These are phyloP conservation scores for Tribolium freemani DNA, from an alignment of 2,888 invertebrate species.

Conservation along the genomic window DNA sequence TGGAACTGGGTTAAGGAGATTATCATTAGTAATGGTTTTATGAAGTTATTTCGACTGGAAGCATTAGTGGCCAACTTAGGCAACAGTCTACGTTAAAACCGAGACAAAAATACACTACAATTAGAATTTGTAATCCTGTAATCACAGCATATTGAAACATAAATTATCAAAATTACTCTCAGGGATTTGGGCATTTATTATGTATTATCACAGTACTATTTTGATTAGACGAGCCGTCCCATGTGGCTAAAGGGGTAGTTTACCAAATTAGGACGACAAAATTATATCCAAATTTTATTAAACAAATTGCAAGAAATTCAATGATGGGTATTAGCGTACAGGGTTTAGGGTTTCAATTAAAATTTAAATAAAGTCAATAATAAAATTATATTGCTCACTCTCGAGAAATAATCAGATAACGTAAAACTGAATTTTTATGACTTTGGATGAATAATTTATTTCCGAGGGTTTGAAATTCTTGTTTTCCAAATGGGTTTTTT, in stretches of 20 bases:
- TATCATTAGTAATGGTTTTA: slow-evolving; percentile 34
- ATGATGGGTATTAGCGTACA: background rate
- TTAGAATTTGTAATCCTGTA: no score
- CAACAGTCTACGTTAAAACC: background rate
- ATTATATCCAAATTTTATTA: background rate
- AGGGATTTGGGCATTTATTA: background rate
- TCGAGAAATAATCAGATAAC: background rate
- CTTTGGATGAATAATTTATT: background rate
- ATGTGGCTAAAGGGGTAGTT: background rate
- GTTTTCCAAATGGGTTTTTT: background rate
- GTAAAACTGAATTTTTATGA: background rate
- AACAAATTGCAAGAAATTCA: background rate
- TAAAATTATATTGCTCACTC: background rate
- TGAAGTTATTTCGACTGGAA: slow-evolving; percentile 34
- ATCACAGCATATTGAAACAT: background rate
- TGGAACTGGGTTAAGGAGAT: slow-evolving; percentile 29
- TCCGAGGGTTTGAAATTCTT: background rate
- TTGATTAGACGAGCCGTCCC: background rate
- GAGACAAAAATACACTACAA: background rate
- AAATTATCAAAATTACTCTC: background rate
- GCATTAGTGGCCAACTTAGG: slow-evolving; percentile 11
- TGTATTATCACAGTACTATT: background rate
- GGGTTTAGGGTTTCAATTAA: background rate
- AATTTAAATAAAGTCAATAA: background rate
- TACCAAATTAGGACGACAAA: background rate